A percentile compares a stretch with the other conserved stretches of the same genome.
Evolutionary conservation across 1,140 invertebrate genomes (phyloP).

Genomic region (Dreissena rostriformis): DNA sequence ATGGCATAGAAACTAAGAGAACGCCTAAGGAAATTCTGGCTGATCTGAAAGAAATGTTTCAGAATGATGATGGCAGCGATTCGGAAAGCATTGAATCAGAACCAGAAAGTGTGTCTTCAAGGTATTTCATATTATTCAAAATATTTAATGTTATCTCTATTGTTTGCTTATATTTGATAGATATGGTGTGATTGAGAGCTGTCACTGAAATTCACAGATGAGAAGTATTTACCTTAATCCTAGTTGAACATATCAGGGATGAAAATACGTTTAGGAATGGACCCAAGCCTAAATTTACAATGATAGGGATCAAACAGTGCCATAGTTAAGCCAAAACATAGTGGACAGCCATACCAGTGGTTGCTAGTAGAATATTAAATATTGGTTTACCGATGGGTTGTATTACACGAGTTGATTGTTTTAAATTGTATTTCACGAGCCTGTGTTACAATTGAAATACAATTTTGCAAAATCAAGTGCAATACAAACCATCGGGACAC

Average conservation of each 20-base stretch:
- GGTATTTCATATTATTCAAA: neutral
- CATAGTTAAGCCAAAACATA: too few relatives aligned
- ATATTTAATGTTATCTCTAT: neutral
- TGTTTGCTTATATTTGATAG: neutral
- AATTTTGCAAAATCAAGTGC: too few relatives aligned
- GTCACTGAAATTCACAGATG: neutral
- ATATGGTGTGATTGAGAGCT: neutral
- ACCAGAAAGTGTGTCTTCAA: neutral
- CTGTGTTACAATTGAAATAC: too few relatives aligned
- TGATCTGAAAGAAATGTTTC: constrained; percentile 16
- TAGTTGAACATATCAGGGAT: neutral
- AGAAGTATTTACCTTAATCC: neutral
- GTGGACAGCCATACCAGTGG: too few relatives aligned
- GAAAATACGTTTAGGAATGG: neutral
- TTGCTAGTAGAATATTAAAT: too few relatives aligned
- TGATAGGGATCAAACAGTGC: too few relatives aligned
- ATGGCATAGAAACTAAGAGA: constrained; percentile 26
- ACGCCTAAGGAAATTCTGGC: constrained; percentile 35
- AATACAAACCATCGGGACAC: too few relatives aligned
- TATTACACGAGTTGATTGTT: too few relatives aligned
- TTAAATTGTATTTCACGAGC: too few relatives aligned
- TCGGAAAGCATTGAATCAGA: constrained; percentile 7
- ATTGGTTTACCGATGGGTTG: too few relatives aligned
- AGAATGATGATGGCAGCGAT: constrained; percentile 2
- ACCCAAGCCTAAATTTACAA: neutral